Percentiles rank a stretch among this genome's conserved stretches.
These are phyloP conservation scores for Loriculus beryllinus DNA, from an alignment of 2,797 vertebrate genomes.

Conservation along the genomic window DNA sequence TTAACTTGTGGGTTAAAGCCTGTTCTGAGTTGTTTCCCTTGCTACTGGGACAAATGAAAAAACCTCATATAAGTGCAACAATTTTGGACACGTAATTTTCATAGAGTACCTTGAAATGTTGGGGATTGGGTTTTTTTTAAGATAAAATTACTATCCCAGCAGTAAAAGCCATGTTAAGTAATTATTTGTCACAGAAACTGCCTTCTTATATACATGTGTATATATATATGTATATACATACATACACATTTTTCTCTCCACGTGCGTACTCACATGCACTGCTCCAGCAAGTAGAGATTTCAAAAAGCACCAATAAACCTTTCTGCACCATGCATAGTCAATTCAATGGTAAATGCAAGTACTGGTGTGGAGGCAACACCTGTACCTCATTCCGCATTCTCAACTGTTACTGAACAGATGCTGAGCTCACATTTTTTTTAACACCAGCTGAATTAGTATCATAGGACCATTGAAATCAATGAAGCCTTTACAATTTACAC, in stretches of 20 bases:
- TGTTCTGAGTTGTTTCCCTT: neutral
- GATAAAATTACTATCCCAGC: neutral
- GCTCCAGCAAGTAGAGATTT: neutral
- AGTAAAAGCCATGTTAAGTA: neutral
- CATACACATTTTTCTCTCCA: neutral
- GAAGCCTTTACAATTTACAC: conserved; percentile 30
- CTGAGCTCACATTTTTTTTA: neutral
- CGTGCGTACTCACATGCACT: fast-evolving
- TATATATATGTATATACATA: no score
- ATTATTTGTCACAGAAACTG: neutral
- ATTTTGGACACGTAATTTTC: neutral
- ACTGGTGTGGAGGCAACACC: neutral
- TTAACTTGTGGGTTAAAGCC: neutral
- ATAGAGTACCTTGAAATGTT: neutral
- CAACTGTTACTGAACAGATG: neutral
- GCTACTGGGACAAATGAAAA: neutral
- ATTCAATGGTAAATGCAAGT: neutral
- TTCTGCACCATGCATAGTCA: neutral
- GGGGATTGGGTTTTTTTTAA: neutral
- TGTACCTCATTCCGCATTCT: neutral
- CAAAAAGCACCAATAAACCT: neutral
- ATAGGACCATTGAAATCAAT: neutral
- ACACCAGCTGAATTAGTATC: neutral
- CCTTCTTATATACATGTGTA: neutral
- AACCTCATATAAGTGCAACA: neutral